phyloP scores from a whole-genome alignment of 2,113 vertebrate species.

The Poeciliopsis prolifica region DNA sequence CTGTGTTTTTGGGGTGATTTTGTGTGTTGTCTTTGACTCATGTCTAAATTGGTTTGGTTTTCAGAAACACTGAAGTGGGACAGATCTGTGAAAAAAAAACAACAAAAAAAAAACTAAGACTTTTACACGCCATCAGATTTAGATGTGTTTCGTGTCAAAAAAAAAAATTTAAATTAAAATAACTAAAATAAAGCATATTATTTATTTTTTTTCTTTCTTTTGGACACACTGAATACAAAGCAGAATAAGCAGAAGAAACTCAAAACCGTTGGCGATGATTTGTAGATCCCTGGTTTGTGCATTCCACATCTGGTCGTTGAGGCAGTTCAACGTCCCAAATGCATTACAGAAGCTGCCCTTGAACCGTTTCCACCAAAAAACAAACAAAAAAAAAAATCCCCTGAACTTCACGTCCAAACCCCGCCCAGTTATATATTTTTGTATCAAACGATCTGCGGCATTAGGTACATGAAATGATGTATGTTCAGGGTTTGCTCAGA shows the following conservation, averaged over 20 bases:
- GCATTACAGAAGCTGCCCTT: background rate
- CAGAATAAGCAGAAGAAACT: no score
- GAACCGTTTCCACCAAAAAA: background rate
- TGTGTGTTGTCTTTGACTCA: no score
- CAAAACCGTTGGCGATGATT: background rate
- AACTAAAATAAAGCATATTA: background rate
- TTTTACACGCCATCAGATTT: no score
- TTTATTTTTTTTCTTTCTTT: background rate
- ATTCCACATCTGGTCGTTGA: constrained; percentile 1
- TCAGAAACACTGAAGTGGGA: no score
- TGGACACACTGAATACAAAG: background rate
- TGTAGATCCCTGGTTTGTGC: background rate
- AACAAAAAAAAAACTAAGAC: no score
- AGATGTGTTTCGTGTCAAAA: no score
- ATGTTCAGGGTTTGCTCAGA: background rate
- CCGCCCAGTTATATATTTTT: background rate
- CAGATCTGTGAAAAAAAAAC: no score
- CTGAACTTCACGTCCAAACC: background rate
- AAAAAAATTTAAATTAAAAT: no score
- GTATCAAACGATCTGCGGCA: background rate
- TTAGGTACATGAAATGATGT: background rate
- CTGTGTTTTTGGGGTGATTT: no score
- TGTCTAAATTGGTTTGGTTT: no score
- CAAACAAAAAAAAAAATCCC: background rate
- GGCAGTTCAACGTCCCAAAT: background rate